Base-by-base conservation (phyloP, 2,113 vertebrate genomes). In the Dipodomys merriami region DNA sequence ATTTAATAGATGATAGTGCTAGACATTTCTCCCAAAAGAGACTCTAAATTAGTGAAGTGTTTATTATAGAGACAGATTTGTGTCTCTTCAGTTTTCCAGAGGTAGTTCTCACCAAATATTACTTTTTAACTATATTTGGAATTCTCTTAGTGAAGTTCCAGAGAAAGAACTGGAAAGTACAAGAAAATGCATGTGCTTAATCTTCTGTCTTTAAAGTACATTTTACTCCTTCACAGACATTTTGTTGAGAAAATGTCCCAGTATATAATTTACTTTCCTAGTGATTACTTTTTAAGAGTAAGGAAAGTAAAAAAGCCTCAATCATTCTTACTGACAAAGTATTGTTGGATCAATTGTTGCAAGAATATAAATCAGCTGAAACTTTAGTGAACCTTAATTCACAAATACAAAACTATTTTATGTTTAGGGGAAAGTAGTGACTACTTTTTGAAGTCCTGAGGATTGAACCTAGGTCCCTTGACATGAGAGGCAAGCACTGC, bases 91-190 rank as follows among this genome's bases (percentile, higher is more conserved):
- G 15, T 16, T 18, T 57, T 16, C 53, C 16, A 57, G 49, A 53
- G 49, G 8, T 53, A 53, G 49, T 53, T 53, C 13, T 57, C 11
- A 57, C 53, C 16, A 57, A 57, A 57, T 57, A 18, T 18, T 57
- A 57, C 53, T 57, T 57, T 13, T 57, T 57, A 57, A 57, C 53
- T 57, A 57, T 57, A 57, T 57, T 57, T 57, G 53, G 53, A 57
- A 57, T 57, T 86, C 33, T 88, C 35, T 88, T 69, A 71, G 49
- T 73, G 35, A 39, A 16, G 49, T 79, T 86, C 23, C 67, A 83
- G 91, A 95, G 23, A 85, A 79, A 92, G 46, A n/a, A 67, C 15
- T 80, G 44, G 49, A 80, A 92, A 69, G 46, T 39, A 68, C 15
- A 84, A 44, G 62, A 80, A 92, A 69, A 82, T 60, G 2, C 27